phyloP scores from a whole-genome alignment of 2,888 invertebrate species.

The Oscheius sp. region DNA sequence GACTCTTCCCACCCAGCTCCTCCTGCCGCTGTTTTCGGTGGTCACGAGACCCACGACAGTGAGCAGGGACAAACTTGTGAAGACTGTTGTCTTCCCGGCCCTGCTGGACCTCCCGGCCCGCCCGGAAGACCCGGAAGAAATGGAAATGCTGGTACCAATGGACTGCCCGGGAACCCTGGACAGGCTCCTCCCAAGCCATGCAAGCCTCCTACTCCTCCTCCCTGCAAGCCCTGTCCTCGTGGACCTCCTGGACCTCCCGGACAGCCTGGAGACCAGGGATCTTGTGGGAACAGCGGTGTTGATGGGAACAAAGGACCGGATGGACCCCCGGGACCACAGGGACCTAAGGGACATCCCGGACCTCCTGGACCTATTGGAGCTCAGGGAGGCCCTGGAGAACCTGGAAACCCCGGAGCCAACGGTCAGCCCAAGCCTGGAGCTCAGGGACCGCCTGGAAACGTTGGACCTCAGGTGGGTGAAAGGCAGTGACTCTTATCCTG shows the following conservation, averaged over 20 bases:
- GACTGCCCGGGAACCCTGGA: conserved; percentile 54
- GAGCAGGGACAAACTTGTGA: conserved; percentile 9
- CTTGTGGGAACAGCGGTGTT: conserved; percentile 41
- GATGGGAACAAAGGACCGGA: conserved; percentile 50
- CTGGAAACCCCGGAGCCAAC: conserved; percentile 12
- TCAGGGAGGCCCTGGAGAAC: conserved; percentile 14
- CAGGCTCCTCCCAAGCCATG: conserved; percentile 53
- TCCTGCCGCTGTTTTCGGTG: conserved; percentile 15
- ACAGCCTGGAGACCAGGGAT: conserved; percentile 36
- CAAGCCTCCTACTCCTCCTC: conserved; percentile 60
- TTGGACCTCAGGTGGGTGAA: conserved; percentile 36
- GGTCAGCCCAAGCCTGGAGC: conserved; percentile 57
- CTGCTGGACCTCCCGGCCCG: conserved; percentile 42
- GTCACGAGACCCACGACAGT: not conserved
- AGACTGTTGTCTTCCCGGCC: conserved; percentile 44
- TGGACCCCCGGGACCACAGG: conserved; percentile 49
- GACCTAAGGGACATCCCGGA: conserved; percentile 53
- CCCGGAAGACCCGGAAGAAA: conserved; percentile 59
- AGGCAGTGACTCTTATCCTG: not conserved
- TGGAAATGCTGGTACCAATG: conserved; percentile 60
- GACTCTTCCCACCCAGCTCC: not conserved
- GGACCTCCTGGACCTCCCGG: conserved; percentile 35
- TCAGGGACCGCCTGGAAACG: conserved; percentile 50
- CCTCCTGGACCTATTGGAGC: conserved; percentile 21
- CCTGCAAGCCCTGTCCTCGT: conserved; percentile 41